These are phyloP conservation scores for Bovichtus diacanthus DNA, from an alignment of 2,797 vertebrate species.

Conservation along the genomic window DNA sequence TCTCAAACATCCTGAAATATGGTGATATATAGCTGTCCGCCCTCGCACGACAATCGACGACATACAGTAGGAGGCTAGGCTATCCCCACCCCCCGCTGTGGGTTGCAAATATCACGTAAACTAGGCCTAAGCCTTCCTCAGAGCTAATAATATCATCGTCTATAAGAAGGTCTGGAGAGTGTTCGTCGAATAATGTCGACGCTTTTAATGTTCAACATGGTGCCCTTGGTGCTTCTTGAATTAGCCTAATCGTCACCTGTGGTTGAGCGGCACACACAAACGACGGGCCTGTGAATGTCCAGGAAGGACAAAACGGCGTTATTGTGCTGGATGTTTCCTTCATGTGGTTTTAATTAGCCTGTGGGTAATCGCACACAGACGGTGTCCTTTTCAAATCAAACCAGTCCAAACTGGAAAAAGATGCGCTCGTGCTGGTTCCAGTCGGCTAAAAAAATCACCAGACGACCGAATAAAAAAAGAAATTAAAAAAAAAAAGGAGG, in stretches of 20 bases:
- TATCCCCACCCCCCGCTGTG: slow-evolving; percentile 81
- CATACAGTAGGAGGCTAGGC: slow-evolving; percentile 77
- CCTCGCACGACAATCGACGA: slow-evolving; percentile 78
- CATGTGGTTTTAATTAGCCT: slow-evolving; percentile 25
- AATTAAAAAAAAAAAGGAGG: slow-evolving; percentile 19
- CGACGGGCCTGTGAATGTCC: neutral
- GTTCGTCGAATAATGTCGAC: slow-evolving; percentile 45
- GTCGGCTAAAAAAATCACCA: slow-evolving; percentile 12
- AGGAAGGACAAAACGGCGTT: neutral
- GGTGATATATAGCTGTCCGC: slow-evolving; percentile 60
- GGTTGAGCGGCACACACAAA: slow-evolving; percentile 13
- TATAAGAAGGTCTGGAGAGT: neutral
- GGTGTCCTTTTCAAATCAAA: slow-evolving; percentile 69
- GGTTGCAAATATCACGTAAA: slow-evolving; percentile 73
- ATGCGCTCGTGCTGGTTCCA: slow-evolving; percentile 61
- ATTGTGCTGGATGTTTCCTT: neutral
- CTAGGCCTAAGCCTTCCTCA: slow-evolving; percentile 70
- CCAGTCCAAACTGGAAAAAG: slow-evolving; percentile 81
- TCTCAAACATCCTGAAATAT: neutral
- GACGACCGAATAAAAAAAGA: slow-evolving; percentile 22
- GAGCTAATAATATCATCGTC: slow-evolving; percentile 49
- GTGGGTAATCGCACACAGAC: slow-evolving; percentile 42
- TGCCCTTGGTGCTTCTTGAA: slow-evolving; percentile 71
- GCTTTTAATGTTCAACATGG: slow-evolving; percentile 5
- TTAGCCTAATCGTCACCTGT: slow-evolving; percentile 53